phyloP scores from a whole-genome alignment of 2,113 vertebrate genomes.

The Forbesichthys papilliferus region DNA sequence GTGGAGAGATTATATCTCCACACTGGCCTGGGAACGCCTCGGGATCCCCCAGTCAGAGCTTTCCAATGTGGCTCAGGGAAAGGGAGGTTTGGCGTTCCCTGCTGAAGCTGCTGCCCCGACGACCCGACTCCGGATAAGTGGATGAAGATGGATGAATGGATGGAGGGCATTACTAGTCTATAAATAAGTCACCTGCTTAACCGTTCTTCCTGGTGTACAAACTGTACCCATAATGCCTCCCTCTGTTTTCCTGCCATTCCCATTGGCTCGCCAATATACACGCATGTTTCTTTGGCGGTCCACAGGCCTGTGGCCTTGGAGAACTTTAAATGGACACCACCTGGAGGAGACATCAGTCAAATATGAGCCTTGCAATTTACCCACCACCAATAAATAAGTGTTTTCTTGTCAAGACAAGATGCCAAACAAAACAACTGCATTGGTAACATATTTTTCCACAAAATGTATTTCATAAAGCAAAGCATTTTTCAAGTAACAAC shows the following conservation, averaged over 20 bases:
- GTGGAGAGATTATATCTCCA: too few species aligned
- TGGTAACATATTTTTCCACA: too few species aligned
- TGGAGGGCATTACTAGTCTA: too few species aligned
- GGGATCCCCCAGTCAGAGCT: too few species aligned
- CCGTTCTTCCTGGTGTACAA: slow-evolving; percentile 91
- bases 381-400: not conserved
- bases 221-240: slow-evolving; percentile 85
- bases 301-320: slow-evolving; percentile 87
- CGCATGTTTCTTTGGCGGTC: slow-evolving; percentile 85
- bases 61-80: too few species aligned
- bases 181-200: slow-evolving; percentile 79
- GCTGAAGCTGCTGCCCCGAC: too few species aligned
- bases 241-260: slow-evolving; percentile 85
- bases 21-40: too few species aligned
- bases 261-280: slow-evolving; percentile 82
- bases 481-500: slow-evolving; percentile 46
- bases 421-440: not conserved
- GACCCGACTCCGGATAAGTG: too few species aligned
- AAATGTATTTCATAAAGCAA: not conserved
- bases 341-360: slow-evolving; percentile 59
- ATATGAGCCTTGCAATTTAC: not conserved
- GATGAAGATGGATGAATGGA: too few species aligned
- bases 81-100: too few species aligned
- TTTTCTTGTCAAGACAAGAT: not conserved
- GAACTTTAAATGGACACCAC: slow-evolving; percentile 89